Evolutionary conservation across 92 coral and sea anemone genomes (phyloP).

Genomic region (Porites evermanni): DNA sequence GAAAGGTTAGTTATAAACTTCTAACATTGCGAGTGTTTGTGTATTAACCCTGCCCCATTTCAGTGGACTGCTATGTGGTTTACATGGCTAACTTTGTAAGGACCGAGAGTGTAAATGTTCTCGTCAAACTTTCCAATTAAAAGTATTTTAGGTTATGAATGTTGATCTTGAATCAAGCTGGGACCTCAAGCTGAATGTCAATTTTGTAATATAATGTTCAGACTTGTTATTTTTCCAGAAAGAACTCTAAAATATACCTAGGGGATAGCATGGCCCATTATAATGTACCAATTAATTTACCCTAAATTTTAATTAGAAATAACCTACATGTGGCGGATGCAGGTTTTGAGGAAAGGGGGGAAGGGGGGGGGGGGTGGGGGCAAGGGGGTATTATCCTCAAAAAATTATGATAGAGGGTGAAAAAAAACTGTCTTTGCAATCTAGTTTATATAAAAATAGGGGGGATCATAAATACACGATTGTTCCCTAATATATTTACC

Average conservation of each 20-base stretch:
- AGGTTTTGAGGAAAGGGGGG: no score
- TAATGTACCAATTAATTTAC: conserved; percentile 4
- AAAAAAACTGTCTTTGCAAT: background rate
- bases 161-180: no score
- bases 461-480: conserved; percentile 11
- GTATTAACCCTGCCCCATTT: conserved; percentile 4
- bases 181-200: no score
- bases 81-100: conserved; percentile 11
- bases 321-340: no score
- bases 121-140: conserved; percentile 11
- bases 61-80: conserved; percentile 8
- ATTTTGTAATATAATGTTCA: background rate
- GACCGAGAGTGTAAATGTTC: conserved; percentile 17
- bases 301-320: background rate
- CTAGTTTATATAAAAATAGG: conserved; percentile 13
- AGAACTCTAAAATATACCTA: no score
- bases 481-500: conserved; percentile 10
- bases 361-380: conserved; percentile 7
- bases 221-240: background rate
- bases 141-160: background rate
- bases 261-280: background rate
- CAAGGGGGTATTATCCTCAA: background rate
- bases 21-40: conserved; percentile 13
- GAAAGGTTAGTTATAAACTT: conserved; percentile 5
- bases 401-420: no score